phyloP scores from a whole-genome alignment of 2,888 invertebrate species.

The Osmoderma eremita region DNA sequence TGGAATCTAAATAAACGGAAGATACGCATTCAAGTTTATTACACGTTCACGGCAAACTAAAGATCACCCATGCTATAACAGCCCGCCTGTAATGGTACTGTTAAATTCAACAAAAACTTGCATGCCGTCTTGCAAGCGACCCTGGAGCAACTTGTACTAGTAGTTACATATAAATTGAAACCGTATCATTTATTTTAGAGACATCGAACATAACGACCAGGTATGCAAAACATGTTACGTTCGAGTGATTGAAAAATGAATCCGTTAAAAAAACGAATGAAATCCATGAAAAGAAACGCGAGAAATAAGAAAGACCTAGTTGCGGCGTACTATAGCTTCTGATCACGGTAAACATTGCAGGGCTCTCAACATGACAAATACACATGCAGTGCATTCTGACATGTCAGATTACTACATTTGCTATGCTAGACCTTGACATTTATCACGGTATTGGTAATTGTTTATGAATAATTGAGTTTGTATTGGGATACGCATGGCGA shows the following conservation, averaged over 20 bases:
- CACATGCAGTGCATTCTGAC: slow-evolving; percentile 41
- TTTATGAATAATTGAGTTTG: slow-evolving; percentile 56
- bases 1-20: not conserved
- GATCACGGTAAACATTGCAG: slow-evolving; percentile 36
- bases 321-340: slow-evolving; percentile 24
- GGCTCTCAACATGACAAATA: slow-evolving; percentile 43
- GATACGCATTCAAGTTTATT: not conserved
- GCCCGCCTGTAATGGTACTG: not conserved
- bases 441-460: slow-evolving; percentile 55
- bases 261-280: slow-evolving; percentile 10
- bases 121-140: slow-evolving; percentile 9
- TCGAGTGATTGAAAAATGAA: slow-evolving; percentile 31
- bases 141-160: slow-evolving; percentile 2
- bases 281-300: slow-evolving; percentile 26
- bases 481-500: slow-evolving; percentile 47
- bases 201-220: slow-evolving; percentile 33
- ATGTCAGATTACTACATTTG: slow-evolving; percentile 54
- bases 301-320: slow-evolving; percentile 25
- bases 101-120: slow-evolving; percentile 11
- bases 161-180: slow-evolving; percentile 31
- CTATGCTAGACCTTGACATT: slow-evolving; percentile 54
- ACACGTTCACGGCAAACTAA: not conserved
- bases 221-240: slow-evolving; percentile 37
- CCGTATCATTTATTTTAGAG: slow-evolving; percentile 29
- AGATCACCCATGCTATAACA: slow-evolving; percentile 8